phyloP scores from a whole-genome alignment of 1,140 invertebrate species.

The Halotydeus destructor region DNA sequence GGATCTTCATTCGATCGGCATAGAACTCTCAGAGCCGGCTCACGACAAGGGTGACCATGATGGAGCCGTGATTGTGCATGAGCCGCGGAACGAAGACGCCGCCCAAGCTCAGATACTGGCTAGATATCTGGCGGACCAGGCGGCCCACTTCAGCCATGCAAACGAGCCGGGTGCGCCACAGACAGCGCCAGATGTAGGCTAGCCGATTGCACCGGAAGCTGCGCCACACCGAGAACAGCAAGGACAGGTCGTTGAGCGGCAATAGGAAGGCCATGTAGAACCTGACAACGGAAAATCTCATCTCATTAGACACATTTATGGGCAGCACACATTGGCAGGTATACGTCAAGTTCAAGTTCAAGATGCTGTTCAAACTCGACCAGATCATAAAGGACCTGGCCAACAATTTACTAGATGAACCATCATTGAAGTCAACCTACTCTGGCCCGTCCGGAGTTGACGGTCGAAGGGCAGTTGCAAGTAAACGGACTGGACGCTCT shows the following conservation, averaged over 20 bases:
- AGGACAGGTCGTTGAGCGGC: constrained; percentile 22
- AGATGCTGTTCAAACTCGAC: no score
- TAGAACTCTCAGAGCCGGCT: constrained; percentile 20
- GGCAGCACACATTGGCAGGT: constrained; percentile 31
- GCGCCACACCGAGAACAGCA: constrained; percentile 25
- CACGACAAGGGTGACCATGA: constrained; percentile 22
- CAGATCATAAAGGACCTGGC: no score
- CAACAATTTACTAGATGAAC: no score
- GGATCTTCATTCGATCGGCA: constrained; percentile 21
- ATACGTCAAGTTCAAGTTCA: no score
- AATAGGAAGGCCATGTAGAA: constrained; percentile 25
- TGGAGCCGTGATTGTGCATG: constrained; percentile 25
- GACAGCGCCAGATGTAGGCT: constrained; percentile 23
- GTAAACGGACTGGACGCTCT: no score
- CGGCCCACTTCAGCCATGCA: constrained; percentile 21
- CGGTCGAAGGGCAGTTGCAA: no score
- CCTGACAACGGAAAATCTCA: constrained; percentile 29
- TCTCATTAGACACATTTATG: constrained; percentile 34
- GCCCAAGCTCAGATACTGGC: constrained; percentile 25
- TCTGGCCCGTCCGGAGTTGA: no score
- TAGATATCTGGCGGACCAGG: constrained; percentile 21
- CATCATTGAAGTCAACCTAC: no score
- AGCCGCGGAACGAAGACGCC: constrained; percentile 25
- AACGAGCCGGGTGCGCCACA: constrained; percentile 23
- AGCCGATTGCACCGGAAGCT: constrained; percentile 22